Base-by-base conservation (phyloP, 1,140 invertebrate species). In the Drosophila guanche region DNA sequence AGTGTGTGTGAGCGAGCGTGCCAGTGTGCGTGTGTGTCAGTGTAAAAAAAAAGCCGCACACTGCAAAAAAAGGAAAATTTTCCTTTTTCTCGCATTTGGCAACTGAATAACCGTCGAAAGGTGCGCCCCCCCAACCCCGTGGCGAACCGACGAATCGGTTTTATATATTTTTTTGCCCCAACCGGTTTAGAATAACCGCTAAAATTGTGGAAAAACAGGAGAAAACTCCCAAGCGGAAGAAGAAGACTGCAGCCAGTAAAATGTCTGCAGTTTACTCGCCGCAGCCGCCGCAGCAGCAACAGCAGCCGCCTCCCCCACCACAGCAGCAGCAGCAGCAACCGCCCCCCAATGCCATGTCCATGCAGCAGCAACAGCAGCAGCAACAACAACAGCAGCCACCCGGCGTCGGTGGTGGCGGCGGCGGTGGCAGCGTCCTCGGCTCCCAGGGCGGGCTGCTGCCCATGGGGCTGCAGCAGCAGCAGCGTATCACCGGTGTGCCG, bases 221-320 rank as follows among this genome's bases (percentile, higher is more conserved):
- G 86, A 91, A 91, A 91, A 90, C 89, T 78, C 90, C 90, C 55
- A 91, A 91, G 90, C 89, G 90, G 90, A 91, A 91, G 90, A 91
- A 91, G 86, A 91, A 91, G 88, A 77, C 90, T 89, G 90, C 90
- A 90, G 90, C 85, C 89, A 90, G 90, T 85, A 93, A 91, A 89
- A 93, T 93, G 93, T 93, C 93, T 73, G 92, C 93, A 76, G 92
- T 93, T 69, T 93, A 93, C 84, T 92, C 93, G 62, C 92, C 93
- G 89, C 92, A 90, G 76, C 90, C 86, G 76, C 90, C 85, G 80
- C 90, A 85, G 73, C 89, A 79, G 61, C 76, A 70, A 51, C 81
- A 57, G 54, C 81, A 65, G 50, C 65, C 54, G 33, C 75, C 56
- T 8, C 72, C 59, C 16, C 73, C 37, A 16, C 75, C 66, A 62